Evolutionary conservation across 1,140 invertebrate genomes (phyloP).

Genomic region (Ruditapes philippinarum): DNA sequence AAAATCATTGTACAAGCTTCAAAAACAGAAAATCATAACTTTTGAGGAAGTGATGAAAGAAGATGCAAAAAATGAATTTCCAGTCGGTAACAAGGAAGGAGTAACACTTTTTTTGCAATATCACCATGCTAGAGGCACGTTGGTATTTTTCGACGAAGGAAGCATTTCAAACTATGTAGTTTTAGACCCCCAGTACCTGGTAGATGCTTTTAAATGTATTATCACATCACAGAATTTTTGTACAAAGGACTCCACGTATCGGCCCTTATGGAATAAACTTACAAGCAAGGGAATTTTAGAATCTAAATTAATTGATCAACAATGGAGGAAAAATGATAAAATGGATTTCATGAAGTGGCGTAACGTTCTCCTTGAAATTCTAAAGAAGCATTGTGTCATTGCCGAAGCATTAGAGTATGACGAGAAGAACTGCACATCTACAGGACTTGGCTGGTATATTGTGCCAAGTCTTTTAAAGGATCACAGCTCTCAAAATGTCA

Average conservation of each 20-base stretch:
- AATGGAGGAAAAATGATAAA: slow-evolving; percentile 1
- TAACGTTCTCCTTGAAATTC: slow-evolving; percentile 16
- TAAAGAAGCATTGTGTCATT: slow-evolving; percentile 42
- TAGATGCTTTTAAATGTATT: slow-evolving; percentile 50
- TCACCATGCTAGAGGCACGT: slow-evolving; percentile 31
- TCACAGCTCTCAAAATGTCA: neutral
- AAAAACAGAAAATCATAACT: neutral
- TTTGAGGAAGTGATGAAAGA: neutral
- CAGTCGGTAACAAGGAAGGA: slow-evolving; percentile 4
- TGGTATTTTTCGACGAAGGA: slow-evolving; percentile 56
- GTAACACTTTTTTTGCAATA: slow-evolving; percentile 41
- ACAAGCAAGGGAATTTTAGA: slow-evolving; percentile 2
- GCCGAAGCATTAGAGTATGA: neutral
- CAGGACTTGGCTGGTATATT: neutral
- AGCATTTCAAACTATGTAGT: neutral
- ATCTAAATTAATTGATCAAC: neutral
- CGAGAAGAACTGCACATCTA: neutral
- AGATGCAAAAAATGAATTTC: slow-evolving; percentile 19
- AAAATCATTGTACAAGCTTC: neutral
- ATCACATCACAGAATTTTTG: slow-evolving; percentile 38
- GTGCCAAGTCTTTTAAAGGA: neutral
- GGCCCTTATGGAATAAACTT: neutral
- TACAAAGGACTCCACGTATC: neutral
- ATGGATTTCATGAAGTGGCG: neutral
- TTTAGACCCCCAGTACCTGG: slow-evolving; percentile 40